These are phyloP conservation scores for Stichopus horrens DNA, from an alignment of 53 echinoderm and acorn worm genomes.

Conservation along the genomic window DNA sequence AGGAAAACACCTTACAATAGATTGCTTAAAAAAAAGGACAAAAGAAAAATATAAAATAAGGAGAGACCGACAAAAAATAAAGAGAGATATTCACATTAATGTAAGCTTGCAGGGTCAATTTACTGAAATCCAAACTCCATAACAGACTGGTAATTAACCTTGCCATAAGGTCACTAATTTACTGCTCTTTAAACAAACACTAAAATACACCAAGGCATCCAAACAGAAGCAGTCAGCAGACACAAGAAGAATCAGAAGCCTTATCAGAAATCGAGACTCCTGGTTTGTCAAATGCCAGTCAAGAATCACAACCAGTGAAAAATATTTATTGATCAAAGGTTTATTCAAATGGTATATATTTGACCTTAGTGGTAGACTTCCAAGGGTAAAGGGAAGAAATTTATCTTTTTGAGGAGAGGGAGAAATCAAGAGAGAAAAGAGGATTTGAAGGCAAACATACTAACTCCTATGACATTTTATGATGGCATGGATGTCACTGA, in stretches of 20 bases:
- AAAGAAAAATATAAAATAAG: background rate
- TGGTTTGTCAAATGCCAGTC: slow-evolving; percentile 34
- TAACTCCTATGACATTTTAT: slow-evolving; percentile 5
- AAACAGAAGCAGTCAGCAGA: background rate
- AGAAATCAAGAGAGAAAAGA: too few species aligned
- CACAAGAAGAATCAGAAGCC: background rate
- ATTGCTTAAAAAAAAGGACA: background rate
- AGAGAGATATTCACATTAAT: slow-evolving; percentile 28
- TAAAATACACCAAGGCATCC: background rate
- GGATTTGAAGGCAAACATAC: slow-evolving; percentile 8
- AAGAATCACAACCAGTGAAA: slow-evolving; percentile 13
- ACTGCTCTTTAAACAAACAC: slow-evolving; percentile 38
- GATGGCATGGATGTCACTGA: slow-evolving; percentile 25
- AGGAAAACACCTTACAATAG: background rate
- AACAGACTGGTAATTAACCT: slow-evolving; percentile 36
- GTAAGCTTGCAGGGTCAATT: slow-evolving; percentile 36
- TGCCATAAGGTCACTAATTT: slow-evolving; percentile 34
- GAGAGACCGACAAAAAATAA: background rate
- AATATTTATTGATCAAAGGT: slow-evolving; percentile 47
- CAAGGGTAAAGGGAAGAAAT: slow-evolving; percentile 8
- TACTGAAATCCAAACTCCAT: slow-evolving; percentile 20
- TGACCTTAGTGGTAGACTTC: slow-evolving; percentile 33
- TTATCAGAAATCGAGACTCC: slow-evolving; percentile 24
- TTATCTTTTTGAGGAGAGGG: slow-evolving; percentile 28
- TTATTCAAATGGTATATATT: slow-evolving; percentile 41